Evolutionary conservation across 2,888 invertebrate genomes (phyloP).

Genomic region (Atrina japonica): DNA sequence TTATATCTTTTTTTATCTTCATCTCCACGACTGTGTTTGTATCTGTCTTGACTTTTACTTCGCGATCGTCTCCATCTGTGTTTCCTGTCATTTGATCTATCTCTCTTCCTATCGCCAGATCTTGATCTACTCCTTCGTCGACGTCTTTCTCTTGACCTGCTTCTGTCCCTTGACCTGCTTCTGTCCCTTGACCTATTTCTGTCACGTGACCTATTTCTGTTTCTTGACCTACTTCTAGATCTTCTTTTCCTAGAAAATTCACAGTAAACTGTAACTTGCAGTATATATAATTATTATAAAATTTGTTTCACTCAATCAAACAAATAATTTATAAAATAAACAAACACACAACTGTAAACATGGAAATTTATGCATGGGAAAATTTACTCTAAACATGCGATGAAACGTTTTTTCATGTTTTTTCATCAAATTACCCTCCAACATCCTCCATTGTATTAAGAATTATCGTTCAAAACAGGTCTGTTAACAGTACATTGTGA

Average conservation of each 20-base stretch:
- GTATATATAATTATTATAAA: no score
- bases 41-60: constrained; percentile 42
- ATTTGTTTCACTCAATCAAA: no score
- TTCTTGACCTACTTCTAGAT: constrained; percentile 29
- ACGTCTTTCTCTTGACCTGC: constrained; percentile 35
- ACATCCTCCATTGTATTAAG: no score
- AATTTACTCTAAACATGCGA: no score
- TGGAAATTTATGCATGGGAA: no score
- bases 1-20: constrained; percentile 50
- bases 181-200: constrained; percentile 47
- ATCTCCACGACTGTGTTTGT: constrained; percentile 41
- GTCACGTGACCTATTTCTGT: constrained; percentile 32
- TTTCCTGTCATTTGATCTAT: constrained; percentile 64
- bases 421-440: no score
- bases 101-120: constrained; percentile 56
- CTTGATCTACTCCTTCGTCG: constrained; percentile 56
- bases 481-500: no score
- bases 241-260: constrained; percentile 22
- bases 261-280: no score
- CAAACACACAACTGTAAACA: no score
- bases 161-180: constrained; percentile 31
- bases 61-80: constrained; percentile 59
- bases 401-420: no score
- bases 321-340: no score
- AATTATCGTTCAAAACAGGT: no score